phyloP scores from a whole-genome alignment of 2,797 vertebrate species.

The Crenuchus spilurus region DNA sequence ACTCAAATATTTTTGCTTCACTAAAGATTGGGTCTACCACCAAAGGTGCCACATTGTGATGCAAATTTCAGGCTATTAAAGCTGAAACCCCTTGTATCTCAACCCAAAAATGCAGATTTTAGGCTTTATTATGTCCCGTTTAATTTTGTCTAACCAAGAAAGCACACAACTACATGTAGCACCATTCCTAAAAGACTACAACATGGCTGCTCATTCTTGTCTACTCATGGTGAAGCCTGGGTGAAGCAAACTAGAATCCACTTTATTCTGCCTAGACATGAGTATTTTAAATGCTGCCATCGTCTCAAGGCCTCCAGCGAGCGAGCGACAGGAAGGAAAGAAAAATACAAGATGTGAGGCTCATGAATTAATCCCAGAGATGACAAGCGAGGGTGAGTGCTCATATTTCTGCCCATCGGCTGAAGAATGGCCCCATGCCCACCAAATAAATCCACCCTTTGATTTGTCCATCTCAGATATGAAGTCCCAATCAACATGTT shows the following conservation, averaged over 20 bases:
- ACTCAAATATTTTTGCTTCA: no score
- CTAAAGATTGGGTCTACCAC: no score
- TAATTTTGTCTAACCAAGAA: no score
- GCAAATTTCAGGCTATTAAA: no score
- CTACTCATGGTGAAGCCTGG: background rate
- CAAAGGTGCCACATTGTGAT: no score
- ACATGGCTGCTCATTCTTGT: background rate
- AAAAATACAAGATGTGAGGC: conserved; percentile 8
- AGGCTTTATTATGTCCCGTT: no score
- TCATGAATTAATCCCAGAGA: conserved; percentile 10
- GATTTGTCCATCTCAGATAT: conserved; percentile 27
- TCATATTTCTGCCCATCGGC: background rate
- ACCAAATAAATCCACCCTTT: conserved; percentile 30
- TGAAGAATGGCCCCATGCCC: conserved; percentile 8
- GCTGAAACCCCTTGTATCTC: no score
- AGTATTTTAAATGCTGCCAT: conserved; percentile 27
- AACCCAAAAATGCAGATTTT: no score
- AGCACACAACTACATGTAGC: no score
- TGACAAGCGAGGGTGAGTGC: background rate
- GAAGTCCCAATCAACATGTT: conserved; percentile 21
- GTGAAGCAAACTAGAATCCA: background rate
- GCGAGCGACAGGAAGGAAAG: background rate
- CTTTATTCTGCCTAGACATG: conserved; percentile 4
- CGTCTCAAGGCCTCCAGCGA: conserved; percentile 22
- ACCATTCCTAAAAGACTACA: background rate